Conservation (phyloP, 2,888 invertebrate genomes). For the Lottia scabra region DNA sequence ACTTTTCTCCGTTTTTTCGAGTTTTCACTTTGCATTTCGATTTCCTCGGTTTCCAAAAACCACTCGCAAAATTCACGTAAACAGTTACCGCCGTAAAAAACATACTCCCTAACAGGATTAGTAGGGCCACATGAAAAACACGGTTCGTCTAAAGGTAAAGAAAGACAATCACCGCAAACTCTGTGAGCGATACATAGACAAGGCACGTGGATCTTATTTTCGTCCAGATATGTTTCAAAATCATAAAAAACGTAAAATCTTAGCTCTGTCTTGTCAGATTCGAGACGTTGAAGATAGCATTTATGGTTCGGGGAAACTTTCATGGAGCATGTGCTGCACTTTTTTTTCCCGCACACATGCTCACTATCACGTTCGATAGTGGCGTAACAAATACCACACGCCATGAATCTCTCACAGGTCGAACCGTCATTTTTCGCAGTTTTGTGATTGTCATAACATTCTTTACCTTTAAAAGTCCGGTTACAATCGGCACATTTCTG, state of each 20-base stretch:
- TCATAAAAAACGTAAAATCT: background rate
- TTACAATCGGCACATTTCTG: too few relatives aligned
- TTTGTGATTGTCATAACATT: background rate
- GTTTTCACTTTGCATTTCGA: background rate
- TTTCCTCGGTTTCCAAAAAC: background rate
- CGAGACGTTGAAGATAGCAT: too few relatives aligned
- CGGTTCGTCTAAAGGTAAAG: background rate
- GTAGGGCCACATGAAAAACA: background rate
- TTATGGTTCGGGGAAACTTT: background rate
- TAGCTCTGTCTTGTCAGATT: background rate
- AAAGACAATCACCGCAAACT: background rate
- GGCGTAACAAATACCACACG: background rate
- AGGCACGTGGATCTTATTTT: background rate
- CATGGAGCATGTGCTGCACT: background rate
- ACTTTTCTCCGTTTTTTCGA: background rate
- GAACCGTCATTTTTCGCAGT: background rate
- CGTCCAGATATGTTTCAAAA: background rate
- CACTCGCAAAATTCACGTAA: background rate
- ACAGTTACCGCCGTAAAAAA: background rate
- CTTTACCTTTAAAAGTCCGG: background rate
- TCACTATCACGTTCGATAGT: background rate
- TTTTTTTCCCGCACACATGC: background rate
- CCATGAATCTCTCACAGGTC: background rate
- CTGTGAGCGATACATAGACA: too few relatives aligned
- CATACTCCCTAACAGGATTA: background rate